phyloP scores from a whole-genome alignment of 2,113 vertebrate genomes.

The Oryzias celebensis region DNA sequence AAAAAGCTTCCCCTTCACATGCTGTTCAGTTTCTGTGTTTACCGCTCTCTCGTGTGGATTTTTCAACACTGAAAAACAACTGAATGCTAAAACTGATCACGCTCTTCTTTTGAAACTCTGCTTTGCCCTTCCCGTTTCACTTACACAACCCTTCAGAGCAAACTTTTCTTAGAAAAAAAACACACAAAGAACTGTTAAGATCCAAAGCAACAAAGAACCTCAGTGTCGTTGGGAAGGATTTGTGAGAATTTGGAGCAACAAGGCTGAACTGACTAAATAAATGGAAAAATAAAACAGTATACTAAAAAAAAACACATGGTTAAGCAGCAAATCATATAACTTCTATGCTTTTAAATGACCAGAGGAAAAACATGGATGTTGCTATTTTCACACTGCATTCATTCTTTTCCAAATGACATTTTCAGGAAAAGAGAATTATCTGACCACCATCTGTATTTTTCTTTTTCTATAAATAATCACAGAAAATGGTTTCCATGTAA shows the following conservation, averaged over 20 bases:
- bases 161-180: slow-evolving; percentile 13
- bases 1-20: too few species aligned
- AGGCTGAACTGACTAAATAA: background rate
- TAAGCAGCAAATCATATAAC: slow-evolving; percentile 23
- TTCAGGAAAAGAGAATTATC: slow-evolving; percentile 24
- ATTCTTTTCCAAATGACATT: slow-evolving; percentile 20
- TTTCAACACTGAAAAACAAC: slow-evolving; percentile 32
- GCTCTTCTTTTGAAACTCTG: slow-evolving; percentile 22
- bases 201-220: background rate
- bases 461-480: slow-evolving; percentile 51
- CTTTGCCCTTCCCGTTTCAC: slow-evolving; percentile 37
- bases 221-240: slow-evolving; percentile 14
- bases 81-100: slow-evolving; percentile 31
- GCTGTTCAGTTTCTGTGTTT: too few species aligned
- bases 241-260: too few species aligned
- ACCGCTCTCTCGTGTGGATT: background rate
- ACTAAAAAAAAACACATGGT: slow-evolving; percentile 1
- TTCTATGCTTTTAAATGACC: slow-evolving; percentile 18
- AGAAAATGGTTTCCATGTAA: slow-evolving; percentile 50
- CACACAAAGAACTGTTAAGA: background rate
- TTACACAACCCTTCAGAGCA: slow-evolving; percentile 57
- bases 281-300: background rate
- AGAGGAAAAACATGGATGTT: slow-evolving; percentile 22
- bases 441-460: slow-evolving; percentile 22
- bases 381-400: slow-evolving; percentile 14